phyloP scores from a whole-genome alignment of 1,140 invertebrate genomes.

The Brachionus manjavacas region DNA sequence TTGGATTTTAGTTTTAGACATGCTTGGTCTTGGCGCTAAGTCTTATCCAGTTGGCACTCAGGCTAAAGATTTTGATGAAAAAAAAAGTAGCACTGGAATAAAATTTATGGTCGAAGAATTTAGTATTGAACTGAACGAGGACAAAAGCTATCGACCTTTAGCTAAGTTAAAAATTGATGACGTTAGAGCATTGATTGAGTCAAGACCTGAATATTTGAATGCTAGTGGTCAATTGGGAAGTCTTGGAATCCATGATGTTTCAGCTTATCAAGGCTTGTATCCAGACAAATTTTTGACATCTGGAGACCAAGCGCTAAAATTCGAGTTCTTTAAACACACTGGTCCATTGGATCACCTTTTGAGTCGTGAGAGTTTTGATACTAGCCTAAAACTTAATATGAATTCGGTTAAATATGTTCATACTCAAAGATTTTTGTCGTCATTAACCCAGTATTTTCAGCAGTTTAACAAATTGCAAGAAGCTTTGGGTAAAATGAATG shows the following conservation, averaged over 20 bases:
- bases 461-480: slow-evolving; percentile 78
- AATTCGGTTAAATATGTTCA: slow-evolving; percentile 77
- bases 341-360: slow-evolving; percentile 55
- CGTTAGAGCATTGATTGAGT: neutral
- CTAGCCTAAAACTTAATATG: slow-evolving; percentile 64
- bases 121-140: neutral
- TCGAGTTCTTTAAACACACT: slow-evolving; percentile 64
- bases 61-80: neutral
- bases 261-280: slow-evolving; percentile 69
- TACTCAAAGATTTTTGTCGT: slow-evolving; percentile 83
- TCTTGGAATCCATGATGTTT: slow-evolving; percentile 73
- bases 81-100: neutral
- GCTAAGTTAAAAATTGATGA: neutral
- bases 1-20: slow-evolving; percentile 87
- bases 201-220: slow-evolving; percentile 45
- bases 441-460: slow-evolving; percentile 75
- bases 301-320: slow-evolving; percentile 71
- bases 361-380: slow-evolving; percentile 65
- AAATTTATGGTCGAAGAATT: neutral
- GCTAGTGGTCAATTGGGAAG: slow-evolving; percentile 64
- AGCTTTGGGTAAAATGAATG: slow-evolving; percentile 63
- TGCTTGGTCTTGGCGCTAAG: slow-evolving; percentile 64
- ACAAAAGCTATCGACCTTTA: neutral
- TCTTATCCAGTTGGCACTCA: slow-evolving; percentile 43
- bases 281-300: slow-evolving; percentile 77